These are phyloP conservation scores for Mormyrops attenuatus DNA, from an alignment of 2,797 vertebrate species.

Conservation along the genomic window DNA sequence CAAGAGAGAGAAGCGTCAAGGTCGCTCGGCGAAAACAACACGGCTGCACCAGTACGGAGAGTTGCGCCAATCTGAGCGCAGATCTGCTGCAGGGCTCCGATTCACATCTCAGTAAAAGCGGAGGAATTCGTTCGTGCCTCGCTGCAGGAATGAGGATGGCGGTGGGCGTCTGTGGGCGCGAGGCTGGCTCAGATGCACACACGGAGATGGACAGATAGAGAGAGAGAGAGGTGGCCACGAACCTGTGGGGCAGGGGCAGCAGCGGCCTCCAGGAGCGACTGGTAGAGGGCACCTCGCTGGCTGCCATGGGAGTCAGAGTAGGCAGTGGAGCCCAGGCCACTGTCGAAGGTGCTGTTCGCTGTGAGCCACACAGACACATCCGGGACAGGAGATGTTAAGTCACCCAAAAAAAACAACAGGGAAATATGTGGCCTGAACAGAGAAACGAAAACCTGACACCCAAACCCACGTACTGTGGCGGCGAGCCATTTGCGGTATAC, in stretches of 20 bases:
- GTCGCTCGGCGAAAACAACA: slow-evolving; percentile 20
- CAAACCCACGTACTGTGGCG: background rate
- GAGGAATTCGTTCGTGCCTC: background rate
- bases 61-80: background rate
- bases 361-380: slow-evolving; percentile 27
- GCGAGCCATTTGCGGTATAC: background rate
- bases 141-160: background rate
- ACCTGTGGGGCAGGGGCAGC: slow-evolving; percentile 74
- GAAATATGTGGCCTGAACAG: background rate
- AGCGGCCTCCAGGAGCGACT: slow-evolving; percentile 72
- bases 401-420: background rate
- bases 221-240: slow-evolving; percentile 53
- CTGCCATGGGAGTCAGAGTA: slow-evolving; percentile 93
- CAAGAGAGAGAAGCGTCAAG: slow-evolving; percentile 43
- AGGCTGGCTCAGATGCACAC: slow-evolving; percentile 7
- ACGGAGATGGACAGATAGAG: background rate
- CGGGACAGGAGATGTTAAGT: background rate
- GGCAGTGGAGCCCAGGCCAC: slow-evolving; percentile 87
- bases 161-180: background rate
- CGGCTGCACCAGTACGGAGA: background rate
- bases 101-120: background rate
- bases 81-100: background rate
- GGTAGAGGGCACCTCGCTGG: slow-evolving; percentile 86
- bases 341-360: slow-evolving; percentile 91
- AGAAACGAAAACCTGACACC: background rate